Evolutionary conservation across 2,888 invertebrate species (phyloP).

Genomic region (Lypha dubia): DNA sequence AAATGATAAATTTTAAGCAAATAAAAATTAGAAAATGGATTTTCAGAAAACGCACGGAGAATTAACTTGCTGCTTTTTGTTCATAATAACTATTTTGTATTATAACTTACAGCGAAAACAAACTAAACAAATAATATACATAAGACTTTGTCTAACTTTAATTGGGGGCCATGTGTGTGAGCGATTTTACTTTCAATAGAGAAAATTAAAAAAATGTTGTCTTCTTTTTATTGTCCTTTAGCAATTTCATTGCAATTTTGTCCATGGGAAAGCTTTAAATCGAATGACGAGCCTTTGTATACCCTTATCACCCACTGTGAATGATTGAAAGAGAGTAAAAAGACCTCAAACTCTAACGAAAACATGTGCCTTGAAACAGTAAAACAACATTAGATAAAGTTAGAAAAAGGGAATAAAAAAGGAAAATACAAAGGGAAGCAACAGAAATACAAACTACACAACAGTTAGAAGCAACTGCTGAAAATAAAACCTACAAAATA

Average conservation of each 20-base stretch:
- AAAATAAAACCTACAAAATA: conserved; percentile 34
- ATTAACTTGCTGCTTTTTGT: background rate
- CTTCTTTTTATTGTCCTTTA: background rate
- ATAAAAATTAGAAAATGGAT: too few relatives aligned
- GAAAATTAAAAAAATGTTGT: background rate
- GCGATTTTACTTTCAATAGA: background rate
- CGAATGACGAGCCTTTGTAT: background rate
- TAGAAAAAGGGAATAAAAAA: conserved; percentile 17
- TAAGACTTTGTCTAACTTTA: background rate
- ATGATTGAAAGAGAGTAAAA: conserved; percentile 30
- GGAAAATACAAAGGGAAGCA: conserved; percentile 27
- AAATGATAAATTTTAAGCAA: too few relatives aligned
- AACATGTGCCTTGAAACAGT: conserved; percentile 54
- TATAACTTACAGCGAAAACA: background rate
- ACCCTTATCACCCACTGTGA: conserved; percentile 27
- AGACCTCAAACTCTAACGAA: conserved; percentile 15
- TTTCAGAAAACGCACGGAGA: too few relatives aligned
- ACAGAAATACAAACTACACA: conserved; percentile 25
- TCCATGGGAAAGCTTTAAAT: background rate
- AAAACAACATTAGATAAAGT: conserved; percentile 64
- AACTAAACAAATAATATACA: background rate
- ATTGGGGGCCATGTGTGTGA: background rate
- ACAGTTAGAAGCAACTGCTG: conserved; percentile 5
- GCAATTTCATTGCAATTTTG: conserved; percentile 12
- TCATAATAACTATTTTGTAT: background rate